phyloP scores from a whole-genome alignment of 2,888 invertebrate genomes.

The Argyra leucocephala region DNA sequence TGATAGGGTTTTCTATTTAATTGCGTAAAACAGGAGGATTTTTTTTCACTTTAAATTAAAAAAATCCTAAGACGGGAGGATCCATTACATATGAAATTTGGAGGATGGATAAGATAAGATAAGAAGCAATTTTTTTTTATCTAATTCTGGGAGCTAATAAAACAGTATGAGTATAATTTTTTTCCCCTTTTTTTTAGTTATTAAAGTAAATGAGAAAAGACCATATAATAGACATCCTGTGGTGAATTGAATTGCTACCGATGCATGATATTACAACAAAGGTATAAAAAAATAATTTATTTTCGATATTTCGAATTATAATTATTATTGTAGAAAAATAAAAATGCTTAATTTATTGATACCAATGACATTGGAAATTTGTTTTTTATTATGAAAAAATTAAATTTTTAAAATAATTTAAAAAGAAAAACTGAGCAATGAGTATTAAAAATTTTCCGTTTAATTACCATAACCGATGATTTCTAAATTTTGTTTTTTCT shows the following conservation, averaged over 20 bases:
- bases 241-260: background rate
- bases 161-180: background rate
- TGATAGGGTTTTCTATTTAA: background rate
- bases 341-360: too few relatives aligned
- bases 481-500: too few relatives aligned
- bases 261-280: background rate
- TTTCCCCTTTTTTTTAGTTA: too few relatives aligned
- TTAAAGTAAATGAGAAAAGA: too few relatives aligned
- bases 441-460: too few relatives aligned
- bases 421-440: too few relatives aligned
- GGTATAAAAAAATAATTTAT: background rate
- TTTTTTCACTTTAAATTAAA: background rate
- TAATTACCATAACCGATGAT: too few relatives aligned
- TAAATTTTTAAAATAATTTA: too few relatives aligned
- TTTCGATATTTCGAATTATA: background rate
- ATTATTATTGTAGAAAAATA: too few relatives aligned
- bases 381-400: too few relatives aligned
- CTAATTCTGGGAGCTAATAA: background rate
- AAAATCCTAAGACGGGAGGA: background rate
- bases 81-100: background rate
- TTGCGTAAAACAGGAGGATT: constrained; percentile 3
- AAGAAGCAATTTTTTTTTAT: background rate
- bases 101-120: background rate
- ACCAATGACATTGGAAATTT: too few relatives aligned
- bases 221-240: background rate